A percentile compares a stretch with the other conserved stretches of the same genome.
Conservation (phyloP, 2,888 invertebrate species). For the Hemicrepidius hirtus region DNA sequence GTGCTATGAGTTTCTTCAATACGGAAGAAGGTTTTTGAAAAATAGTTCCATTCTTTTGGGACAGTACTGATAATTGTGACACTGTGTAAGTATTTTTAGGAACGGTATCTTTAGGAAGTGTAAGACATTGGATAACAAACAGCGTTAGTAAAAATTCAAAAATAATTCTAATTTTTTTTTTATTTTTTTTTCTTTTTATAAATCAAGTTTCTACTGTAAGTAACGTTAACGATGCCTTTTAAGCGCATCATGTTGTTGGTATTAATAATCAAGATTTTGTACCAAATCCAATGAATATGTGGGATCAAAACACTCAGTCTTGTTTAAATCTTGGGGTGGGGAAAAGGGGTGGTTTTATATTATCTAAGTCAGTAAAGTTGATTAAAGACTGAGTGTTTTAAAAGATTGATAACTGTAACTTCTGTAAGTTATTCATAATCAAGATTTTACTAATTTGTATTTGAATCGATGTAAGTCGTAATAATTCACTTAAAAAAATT, state of each 20-base stretch:
- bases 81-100: slow-evolving; percentile 51
- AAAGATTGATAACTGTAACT: slow-evolving; percentile 50
- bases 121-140: slow-evolving; percentile 40
- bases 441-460: slow-evolving; percentile 41
- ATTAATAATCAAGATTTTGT: slow-evolving; percentile 39
- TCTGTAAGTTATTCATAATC: slow-evolving; percentile 45
- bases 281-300: slow-evolving; percentile 34
- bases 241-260: slow-evolving; percentile 35
- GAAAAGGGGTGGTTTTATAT: not conserved
- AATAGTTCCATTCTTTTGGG: slow-evolving; percentile 62
- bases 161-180: not conserved
- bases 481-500: slow-evolving; percentile 43
- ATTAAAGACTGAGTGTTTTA: slow-evolving; percentile 52
- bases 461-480: slow-evolving; percentile 28
- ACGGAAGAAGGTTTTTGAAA: slow-evolving; percentile 45
- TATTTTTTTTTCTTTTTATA: not conserved
- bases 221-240: slow-evolving; percentile 16
- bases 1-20: slow-evolving; percentile 57
- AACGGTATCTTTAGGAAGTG: slow-evolving; percentile 42
- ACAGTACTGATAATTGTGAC: slow-evolving; percentile 65
- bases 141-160: slow-evolving; percentile 32
- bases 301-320: slow-evolving; percentile 44
- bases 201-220: slow-evolving; percentile 25
- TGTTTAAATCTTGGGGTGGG: slow-evolving; percentile 1
- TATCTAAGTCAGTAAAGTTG: not conserved